phyloP scores from a whole-genome alignment of 2,797 vertebrate species.

The Sebastes vulpes region DNA sequence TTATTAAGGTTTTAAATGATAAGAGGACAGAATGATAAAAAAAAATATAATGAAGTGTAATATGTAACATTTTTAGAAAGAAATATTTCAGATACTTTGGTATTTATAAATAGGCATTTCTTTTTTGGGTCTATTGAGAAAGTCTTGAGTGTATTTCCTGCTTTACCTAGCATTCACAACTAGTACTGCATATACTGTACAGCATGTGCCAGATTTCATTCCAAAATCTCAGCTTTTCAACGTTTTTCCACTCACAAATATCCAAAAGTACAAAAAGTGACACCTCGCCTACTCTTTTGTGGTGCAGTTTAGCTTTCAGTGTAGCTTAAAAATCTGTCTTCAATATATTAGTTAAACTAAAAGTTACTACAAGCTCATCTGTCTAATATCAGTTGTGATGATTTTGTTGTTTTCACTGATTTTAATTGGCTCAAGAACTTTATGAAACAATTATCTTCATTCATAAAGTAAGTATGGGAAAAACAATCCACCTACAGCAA shows the following conservation, averaged over 20 bases:
- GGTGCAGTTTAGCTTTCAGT: neutral
- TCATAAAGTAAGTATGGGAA: no score
- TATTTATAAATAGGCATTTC: neutral
- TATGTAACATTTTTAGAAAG: neutral
- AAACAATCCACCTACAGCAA: constrained; percentile 26
- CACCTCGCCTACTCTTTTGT: neutral
- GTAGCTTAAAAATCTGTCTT: neutral
- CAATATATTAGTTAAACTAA: neutral
- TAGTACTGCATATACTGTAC: neutral
- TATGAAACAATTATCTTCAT: no score
- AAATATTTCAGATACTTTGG: neutral
- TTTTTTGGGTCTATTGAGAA: neutral
- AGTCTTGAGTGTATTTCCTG: neutral
- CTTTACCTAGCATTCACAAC: neutral
- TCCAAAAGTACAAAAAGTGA: neutral
- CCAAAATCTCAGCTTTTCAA: neutral
- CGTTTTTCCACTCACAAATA: neutral
- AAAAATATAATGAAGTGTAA: no score
- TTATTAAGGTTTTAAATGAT: neutral
- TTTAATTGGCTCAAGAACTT: constrained; percentile 3
- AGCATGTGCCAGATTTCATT: neutral
- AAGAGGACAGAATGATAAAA: neutral
- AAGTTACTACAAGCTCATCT: neutral
- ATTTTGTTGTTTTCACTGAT: constrained; percentile 19
- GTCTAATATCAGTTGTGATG: neutral